phyloP scores from a whole-genome alignment of 2,888 invertebrate genomes.

The Agriopis marginaria region DNA sequence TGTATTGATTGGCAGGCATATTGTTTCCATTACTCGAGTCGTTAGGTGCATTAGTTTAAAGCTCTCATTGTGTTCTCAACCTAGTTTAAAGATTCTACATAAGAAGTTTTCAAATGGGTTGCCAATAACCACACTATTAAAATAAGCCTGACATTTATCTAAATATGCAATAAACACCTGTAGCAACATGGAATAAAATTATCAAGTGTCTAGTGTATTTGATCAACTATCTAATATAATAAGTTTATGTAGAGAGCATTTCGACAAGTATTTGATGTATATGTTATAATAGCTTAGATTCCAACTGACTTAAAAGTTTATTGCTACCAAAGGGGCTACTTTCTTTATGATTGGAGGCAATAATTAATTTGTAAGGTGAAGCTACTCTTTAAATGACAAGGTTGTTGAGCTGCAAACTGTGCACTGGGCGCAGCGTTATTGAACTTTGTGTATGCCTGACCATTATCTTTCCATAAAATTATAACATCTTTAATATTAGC shows the following conservation, averaged over 20 bases:
- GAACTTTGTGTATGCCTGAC: slow-evolving; percentile 71
- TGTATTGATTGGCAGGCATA: slow-evolving; percentile 80
- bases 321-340: slow-evolving; percentile 3
- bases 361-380: slow-evolving; percentile 35
- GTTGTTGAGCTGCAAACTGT: slow-evolving; percentile 60
- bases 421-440: slow-evolving; percentile 75
- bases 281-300: slow-evolving; percentile 19
- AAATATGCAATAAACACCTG: slow-evolving; percentile 7
- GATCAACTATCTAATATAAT: slow-evolving; percentile 3
- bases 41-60: slow-evolving; percentile 78
- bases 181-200: slow-evolving; percentile 18
- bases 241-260: slow-evolving; percentile 13
- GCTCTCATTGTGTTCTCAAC: slow-evolving; percentile 53
- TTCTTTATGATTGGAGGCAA: slow-evolving; percentile 39
- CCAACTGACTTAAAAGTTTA: slow-evolving; percentile 11
- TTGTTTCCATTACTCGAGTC: slow-evolving; percentile 70
- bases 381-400: slow-evolving; percentile 29
- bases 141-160: slow-evolving; percentile 2
- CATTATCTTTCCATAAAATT: slow-evolving; percentile 75
- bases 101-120: slow-evolving; percentile 6
- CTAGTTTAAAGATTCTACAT: slow-evolving; percentile 24
- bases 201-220: slow-evolving; percentile 7
- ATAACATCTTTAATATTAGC: slow-evolving; percentile 74
- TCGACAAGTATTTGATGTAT: slow-evolving; percentile 8
- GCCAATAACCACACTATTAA: slow-evolving; percentile 1